Percentiles rank a stretch among this genome's conserved stretches.
Conservation (phyloP, 1,140 invertebrate genomes). For the Drosophila micromelanica region DNA sequence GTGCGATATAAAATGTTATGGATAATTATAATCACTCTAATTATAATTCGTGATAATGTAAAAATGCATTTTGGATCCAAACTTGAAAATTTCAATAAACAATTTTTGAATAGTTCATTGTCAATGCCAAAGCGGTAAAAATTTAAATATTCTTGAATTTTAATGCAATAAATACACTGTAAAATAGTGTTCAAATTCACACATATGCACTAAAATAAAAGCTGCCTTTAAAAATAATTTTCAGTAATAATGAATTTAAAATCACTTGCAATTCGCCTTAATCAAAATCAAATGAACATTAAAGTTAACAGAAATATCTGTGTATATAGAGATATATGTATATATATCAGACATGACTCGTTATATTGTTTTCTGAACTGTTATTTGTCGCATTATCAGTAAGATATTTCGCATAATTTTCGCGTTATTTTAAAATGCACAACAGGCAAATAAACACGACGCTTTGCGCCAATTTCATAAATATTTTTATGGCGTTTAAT, state of each 20-base stretch:
- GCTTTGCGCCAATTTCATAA: slow-evolving; percentile 76
- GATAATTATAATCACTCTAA: no score
- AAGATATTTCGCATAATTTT: slow-evolving; percentile 63
- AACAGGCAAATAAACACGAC: slow-evolving; percentile 64
- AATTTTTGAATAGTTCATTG: no score
- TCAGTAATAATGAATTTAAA: slow-evolving; percentile 4
- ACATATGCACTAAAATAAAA: neutral
- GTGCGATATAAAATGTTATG: neutral
- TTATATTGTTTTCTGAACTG: slow-evolving; percentile 20
- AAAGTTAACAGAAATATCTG: neutral
- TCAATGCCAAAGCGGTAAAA: no score
- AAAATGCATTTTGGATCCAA: no score
- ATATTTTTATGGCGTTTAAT: slow-evolving; percentile 81
- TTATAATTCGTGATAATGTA: neutral
- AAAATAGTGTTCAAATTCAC: neutral
- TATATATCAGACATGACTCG: no score
- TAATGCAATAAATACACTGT: neutral
- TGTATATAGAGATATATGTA: no score
- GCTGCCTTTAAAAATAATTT: neutral
- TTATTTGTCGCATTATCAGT: slow-evolving; percentile 54
- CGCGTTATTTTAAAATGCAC: slow-evolving; percentile 76
- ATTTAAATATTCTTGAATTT: neutral
- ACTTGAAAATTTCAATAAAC: no score
- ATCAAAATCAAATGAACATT: slow-evolving; percentile 26
- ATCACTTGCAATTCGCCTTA: neutral